A percentile compares a stretch with the other conserved stretches of the same genome.
These are phyloP conservation scores for Heliangelus exortis DNA, from an alignment of 2,797 vertebrate species.

Conservation along the genomic window DNA sequence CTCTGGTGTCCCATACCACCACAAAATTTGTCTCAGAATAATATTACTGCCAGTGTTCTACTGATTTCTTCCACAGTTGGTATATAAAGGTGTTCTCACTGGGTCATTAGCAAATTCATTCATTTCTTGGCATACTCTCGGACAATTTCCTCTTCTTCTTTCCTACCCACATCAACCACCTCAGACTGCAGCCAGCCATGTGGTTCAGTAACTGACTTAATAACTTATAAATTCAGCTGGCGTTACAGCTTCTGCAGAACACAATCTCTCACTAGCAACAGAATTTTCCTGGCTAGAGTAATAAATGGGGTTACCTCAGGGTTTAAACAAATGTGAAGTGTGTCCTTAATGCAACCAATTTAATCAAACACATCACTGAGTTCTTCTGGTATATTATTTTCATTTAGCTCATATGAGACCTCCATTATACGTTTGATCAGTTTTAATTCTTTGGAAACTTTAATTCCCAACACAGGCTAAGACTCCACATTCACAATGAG, in stretches of 20 bases:
- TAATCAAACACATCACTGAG: constrained; percentile 65
- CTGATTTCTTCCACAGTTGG: neutral
- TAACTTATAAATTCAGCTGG: constrained; percentile 41
- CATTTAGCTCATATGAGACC: constrained; percentile 33
- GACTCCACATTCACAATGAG: neutral
- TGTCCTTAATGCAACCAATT: constrained; percentile 47
- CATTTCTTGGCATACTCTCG: constrained; percentile 14
- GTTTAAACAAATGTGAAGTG: constrained; percentile 58
- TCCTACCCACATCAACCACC: neutral
- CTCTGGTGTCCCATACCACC: too few species aligned
- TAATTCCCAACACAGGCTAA: constrained; percentile 17
- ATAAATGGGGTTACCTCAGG: constrained; percentile 35
- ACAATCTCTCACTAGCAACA: neutral
- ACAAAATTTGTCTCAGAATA: too few species aligned
- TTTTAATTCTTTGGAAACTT: constrained; percentile 57
- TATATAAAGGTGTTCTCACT: neutral
- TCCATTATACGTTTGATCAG: constrained; percentile 41
- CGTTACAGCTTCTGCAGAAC: constrained; percentile 16
- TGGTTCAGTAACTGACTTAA: constrained; percentile 36
- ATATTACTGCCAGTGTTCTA: neutral
- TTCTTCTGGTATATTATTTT: constrained; percentile 46
- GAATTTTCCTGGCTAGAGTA: neutral
- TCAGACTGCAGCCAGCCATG: constrained; percentile 13
- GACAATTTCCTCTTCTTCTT: neutral
- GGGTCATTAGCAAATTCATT: constrained; percentile 17